Base-by-base conservation (phyloP, 1,140 invertebrate species). In the Drosophila baimaii region DNA sequence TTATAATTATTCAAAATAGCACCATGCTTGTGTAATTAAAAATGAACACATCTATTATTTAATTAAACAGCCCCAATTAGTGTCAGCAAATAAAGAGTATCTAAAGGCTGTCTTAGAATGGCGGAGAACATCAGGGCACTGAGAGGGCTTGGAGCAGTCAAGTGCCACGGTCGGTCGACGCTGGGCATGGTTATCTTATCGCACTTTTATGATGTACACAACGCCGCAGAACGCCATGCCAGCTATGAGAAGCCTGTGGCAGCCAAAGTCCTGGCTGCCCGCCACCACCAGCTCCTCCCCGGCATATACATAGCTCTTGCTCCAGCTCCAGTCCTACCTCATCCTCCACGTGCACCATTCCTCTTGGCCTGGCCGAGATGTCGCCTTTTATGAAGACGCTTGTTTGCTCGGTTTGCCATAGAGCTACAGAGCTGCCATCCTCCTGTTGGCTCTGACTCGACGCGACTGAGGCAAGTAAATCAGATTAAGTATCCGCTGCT, bases 401-500 rank as follows among this genome's bases (percentile, higher is more conserved):
- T 88, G 83, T 88, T 88, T 88, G 86, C 84, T 80, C 86, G 84
- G 51, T 58, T 77, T 62, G 79, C 72, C 77, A n/a, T n/a, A 70
- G 62, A 46, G 43, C 56, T 55, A 54, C 37, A 44, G 5, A 7
- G 12, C 33, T 44, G 73, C 46, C 19, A 44, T 68, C 43, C 59
- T 68, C 43, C 59, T 57, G 25, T 27, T 70, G 43, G 73, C 64
- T 69, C 64, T 47, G 57, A 77, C 52, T 64, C 41, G 57, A 77
- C 52, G 61, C 41, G 71, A 52, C 76, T 57, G 62, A 80, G 77
- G 69, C 77, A 89, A 89, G 84, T 89, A 89, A 89, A 89, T 89
- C 85, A 89, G 84, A 89, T 89, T 89, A 89, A 89, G 84, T 89
- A 89, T 79, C 84, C 84, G 80, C 84, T 90, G 84, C 84, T 89